Evolutionary conservation across 2,888 invertebrate genomes (phyloP).

Genomic region (Conistra vaccinii): DNA sequence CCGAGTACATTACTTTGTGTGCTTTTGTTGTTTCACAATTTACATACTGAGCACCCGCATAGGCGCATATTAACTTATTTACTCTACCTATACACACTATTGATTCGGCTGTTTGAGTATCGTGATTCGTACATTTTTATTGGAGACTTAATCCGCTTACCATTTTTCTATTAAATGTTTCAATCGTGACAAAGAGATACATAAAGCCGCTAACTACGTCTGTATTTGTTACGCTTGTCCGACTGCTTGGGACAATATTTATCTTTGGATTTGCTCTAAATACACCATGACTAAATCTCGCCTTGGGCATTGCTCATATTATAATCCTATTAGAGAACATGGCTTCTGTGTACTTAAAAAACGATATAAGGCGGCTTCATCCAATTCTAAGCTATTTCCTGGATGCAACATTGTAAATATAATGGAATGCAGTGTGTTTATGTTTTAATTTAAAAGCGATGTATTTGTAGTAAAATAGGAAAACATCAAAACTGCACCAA

Average conservation of each 20-base stretch:
- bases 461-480: slow-evolving; percentile 36
- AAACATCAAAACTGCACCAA: slow-evolving; percentile 14
- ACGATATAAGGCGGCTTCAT: neutral
- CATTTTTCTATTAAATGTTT: slow-evolving; percentile 62
- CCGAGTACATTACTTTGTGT: slow-evolving; percentile 63
- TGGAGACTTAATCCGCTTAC: slow-evolving; percentile 58
- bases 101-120: slow-evolving; percentile 59
- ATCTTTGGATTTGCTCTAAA: slow-evolving; percentile 74
- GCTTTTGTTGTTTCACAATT: slow-evolving; percentile 77
- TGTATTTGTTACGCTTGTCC: slow-evolving; percentile 75
- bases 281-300: slow-evolving; percentile 74
- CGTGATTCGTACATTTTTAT: slow-evolving; percentile 69
- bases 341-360: slow-evolving; percentile 57
- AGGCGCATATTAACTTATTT: slow-evolving; percentile 76
- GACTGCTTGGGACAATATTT: slow-evolving; percentile 81
- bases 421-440: slow-evolving; percentile 26
- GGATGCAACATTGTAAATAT: slow-evolving; percentile 44
- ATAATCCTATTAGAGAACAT: slow-evolving; percentile 62
- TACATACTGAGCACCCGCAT: slow-evolving; percentile 78
- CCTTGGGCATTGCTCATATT: slow-evolving; percentile 70
- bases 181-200: slow-evolving; percentile 65
- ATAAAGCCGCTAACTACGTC: slow-evolving; percentile 48
- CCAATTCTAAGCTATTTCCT: slow-evolving; percentile 18
- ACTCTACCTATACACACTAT: slow-evolving; percentile 59
- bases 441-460: slow-evolving; percentile 19